Conservation (phyloP, 2,888 invertebrate species). For the Drosophila affinis region DNA sequence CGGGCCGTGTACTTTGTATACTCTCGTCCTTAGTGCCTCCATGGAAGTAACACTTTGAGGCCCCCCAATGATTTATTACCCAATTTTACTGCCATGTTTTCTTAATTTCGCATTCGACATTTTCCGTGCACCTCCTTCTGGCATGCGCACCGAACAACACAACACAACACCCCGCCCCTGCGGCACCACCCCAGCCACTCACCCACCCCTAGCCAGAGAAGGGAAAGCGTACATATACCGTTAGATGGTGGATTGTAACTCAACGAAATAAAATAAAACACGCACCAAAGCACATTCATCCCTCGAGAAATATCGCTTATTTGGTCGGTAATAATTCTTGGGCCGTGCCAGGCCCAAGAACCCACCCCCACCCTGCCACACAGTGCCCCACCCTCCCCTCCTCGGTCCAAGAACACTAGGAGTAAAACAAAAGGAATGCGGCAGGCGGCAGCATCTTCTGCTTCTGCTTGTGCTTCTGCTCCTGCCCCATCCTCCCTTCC, state of each 20-base stretch:
- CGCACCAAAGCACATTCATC: slow-evolving; percentile 83
- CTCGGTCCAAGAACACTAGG: not conserved
- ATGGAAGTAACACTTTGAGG: slow-evolving; percentile 76
- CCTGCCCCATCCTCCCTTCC: slow-evolving; percentile 7
- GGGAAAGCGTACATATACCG: slow-evolving; percentile 65
- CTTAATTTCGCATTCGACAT: slow-evolving; percentile 82
- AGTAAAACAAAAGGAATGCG: slow-evolving; percentile 46
- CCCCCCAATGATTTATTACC: slow-evolving; percentile 76
- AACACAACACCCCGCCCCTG: slow-evolving; percentile 30
- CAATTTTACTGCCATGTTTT: slow-evolving; percentile 82
- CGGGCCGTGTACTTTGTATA: slow-evolving; percentile 1
- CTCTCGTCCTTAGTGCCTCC: not conserved
- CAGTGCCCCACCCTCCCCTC: slow-evolving; percentile 9
- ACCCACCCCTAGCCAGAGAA: slow-evolving; percentile 58
- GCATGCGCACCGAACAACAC: slow-evolving; percentile 64
- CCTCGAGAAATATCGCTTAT: slow-evolving; percentile 83
- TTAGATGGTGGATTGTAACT: slow-evolving; percentile 78
- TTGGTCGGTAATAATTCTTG: slow-evolving; percentile 83
- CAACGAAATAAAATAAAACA: slow-evolving; percentile 83
- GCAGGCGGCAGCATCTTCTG: slow-evolving; percentile 59
- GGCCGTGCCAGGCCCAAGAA: slow-evolving; percentile 59
- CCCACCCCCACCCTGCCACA: slow-evolving; percentile 16
- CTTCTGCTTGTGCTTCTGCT: slow-evolving; percentile 23
- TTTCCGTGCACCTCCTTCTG: slow-evolving; percentile 71
- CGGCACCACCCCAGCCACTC: slow-evolving; percentile 23